Conservation (phyloP, 2,113 vertebrate species). For the Abramis brama region DNA sequence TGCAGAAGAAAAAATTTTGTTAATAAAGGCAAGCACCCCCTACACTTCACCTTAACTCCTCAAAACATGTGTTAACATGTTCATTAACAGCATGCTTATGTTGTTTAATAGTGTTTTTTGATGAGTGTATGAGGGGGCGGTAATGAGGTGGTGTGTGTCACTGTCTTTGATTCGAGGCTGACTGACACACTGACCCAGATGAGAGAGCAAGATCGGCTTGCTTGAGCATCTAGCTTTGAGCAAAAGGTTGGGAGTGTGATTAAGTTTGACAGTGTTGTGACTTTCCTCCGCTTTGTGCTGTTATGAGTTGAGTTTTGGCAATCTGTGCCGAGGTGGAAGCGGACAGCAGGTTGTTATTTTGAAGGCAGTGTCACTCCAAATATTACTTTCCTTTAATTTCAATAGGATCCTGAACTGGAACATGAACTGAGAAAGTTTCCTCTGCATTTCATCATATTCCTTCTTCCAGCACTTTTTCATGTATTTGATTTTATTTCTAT, state of each 20-base stretch:
- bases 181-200: constrained; percentile 55
- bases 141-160: constrained; percentile 51
- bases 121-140: neutral
- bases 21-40: constrained; percentile 1
- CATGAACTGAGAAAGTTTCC: neutral
- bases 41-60: neutral
- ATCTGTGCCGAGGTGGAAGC: neutral
- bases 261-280: constrained; percentile 46
- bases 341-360: constrained; percentile 1
- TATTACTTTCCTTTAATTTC: neutral
- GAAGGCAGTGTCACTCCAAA: neutral
- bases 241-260: constrained; percentile 9
- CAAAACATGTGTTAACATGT: neutral
- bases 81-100: neutral
- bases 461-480: neutral
- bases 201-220: neutral
- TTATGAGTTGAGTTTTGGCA: constrained; percentile 24
- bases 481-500: neutral
- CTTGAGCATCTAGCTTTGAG: constrained; percentile 7
- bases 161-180: constrained; percentile 42
- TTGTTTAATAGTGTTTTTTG: neutral
- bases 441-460: constrained; percentile 10
- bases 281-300: constrained; percentile 24
- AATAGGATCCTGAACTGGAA: neutral
- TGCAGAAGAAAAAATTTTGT: neutral